Percentiles rank a stretch among this genome's conserved stretches.
Conservation (phyloP, 1,140 invertebrate species). For the Oscheius sp. region DNA sequence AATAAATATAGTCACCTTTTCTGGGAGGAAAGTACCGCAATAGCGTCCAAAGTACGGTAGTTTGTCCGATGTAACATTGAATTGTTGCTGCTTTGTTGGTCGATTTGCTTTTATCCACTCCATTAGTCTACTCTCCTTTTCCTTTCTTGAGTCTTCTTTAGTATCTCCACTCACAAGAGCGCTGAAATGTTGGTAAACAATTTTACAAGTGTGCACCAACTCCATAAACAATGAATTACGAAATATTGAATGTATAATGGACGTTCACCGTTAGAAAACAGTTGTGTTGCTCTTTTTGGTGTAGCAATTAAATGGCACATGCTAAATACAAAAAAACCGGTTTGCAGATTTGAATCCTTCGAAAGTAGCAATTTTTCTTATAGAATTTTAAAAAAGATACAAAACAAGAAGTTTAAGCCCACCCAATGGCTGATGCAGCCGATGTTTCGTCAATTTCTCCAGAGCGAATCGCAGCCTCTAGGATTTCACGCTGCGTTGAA, state of each 20-base stretch:
- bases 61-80: slow-evolving; percentile 43
- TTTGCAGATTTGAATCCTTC: neutral
- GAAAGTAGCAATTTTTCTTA: neutral
- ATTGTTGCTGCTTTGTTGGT: slow-evolving; percentile 41
- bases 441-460: slow-evolving; percentile 49
- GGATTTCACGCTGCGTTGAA: slow-evolving; percentile 42
- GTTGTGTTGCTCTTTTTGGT: too few species aligned
- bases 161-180: slow-evolving; percentile 37
- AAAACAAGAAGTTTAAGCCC: neutral
- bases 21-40: slow-evolving; percentile 51
- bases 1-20: slow-evolving; percentile 35
- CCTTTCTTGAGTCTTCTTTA: slow-evolving; percentile 29
- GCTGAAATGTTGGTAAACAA: too few species aligned
- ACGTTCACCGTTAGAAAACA: too few species aligned
- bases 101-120: slow-evolving; percentile 60
- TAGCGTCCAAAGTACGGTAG: slow-evolving; percentile 58
- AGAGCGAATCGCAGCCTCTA: slow-evolving; percentile 48
- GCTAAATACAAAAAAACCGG: too few species aligned
- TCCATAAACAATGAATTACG: too few species aligned
- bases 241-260: too few species aligned
- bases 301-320: too few species aligned
- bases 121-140: slow-evolving; percentile 46
- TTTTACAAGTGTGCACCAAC: too few species aligned
- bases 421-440: slow-evolving; percentile 42
- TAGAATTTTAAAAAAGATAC: slow-evolving; percentile 6